Percentiles rank a stretch among this genome's conserved stretches.
Conservation (phyloP, 2,113 vertebrate species). For the Camelus bactrianus region DNA sequence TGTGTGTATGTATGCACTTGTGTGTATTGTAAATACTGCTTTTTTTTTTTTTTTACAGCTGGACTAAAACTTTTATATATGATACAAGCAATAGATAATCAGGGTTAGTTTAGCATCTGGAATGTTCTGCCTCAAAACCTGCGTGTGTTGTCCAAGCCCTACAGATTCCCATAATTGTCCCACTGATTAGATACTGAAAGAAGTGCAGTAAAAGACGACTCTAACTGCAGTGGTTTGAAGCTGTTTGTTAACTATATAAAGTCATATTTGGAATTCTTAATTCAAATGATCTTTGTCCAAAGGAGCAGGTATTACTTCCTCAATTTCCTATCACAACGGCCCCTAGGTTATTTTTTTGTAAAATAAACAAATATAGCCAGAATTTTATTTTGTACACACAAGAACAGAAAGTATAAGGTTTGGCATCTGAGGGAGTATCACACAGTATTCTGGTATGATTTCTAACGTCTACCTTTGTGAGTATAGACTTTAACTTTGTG, state of each 20-base stretch:
- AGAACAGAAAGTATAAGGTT: not conserved
- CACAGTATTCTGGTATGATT: not conserved
- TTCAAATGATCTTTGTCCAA: not conserved
- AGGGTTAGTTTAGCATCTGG: not conserved
- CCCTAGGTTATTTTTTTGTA: not conserved
- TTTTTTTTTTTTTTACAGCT: not conserved
- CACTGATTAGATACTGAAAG: not conserved
- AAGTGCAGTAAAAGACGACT: not conserved
- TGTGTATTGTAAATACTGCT: not conserved
- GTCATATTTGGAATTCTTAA: not conserved
- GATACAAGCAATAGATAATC: not conserved
- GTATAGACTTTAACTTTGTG: not conserved
- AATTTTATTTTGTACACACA: not conserved
- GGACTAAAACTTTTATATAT: not conserved
- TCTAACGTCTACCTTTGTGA: not conserved
- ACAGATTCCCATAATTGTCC: not conserved
- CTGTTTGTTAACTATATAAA: not conserved
- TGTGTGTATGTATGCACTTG: not conserved
- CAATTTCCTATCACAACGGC: not conserved
- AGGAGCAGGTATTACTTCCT: not conserved
- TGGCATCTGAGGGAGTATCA: not conserved
- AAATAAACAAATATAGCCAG: not conserved
- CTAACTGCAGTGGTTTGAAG: not conserved
- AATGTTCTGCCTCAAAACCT: not conserved
- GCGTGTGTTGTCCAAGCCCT: not conserved